These are phyloP conservation scores for Anodontia alba DNA, from an alignment of 2,888 invertebrate genomes.

Conservation along the genomic window DNA sequence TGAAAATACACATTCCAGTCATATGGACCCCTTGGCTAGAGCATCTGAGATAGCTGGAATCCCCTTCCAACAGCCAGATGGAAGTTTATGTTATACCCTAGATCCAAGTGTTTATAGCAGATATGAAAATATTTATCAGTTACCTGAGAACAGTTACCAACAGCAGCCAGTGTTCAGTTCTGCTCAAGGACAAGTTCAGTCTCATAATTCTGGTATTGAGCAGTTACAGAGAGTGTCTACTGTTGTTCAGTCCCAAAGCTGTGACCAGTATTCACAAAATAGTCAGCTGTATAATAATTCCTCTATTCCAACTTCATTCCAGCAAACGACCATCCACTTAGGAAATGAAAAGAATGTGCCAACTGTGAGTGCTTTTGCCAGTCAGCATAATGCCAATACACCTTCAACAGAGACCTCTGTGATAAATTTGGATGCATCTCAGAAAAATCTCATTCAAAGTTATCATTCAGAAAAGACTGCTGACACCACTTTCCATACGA, in stretches of 20 bases:
- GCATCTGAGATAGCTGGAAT: conserved; percentile 10
- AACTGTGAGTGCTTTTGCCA: no score
- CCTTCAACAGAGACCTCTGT: no score
- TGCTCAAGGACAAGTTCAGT: background rate
- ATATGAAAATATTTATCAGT: background rate
- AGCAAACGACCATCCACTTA: background rate
- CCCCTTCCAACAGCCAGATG: background rate
- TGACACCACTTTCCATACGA: no score
- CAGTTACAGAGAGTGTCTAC: background rate
- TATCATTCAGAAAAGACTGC: no score
- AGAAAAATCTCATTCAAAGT: no score
- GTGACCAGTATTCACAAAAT: background rate
- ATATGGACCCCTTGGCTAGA: background rate
- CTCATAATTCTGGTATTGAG: conserved; percentile 3
- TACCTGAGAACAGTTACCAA: background rate
- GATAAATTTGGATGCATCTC: no score
- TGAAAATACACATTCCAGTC: background rate
- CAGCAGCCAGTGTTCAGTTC: background rate
- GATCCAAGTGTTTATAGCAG: background rate
- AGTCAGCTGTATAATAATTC: background rate
- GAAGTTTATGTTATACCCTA: background rate
- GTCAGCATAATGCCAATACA: no score
- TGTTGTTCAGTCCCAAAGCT: background rate
- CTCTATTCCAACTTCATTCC: background rate
- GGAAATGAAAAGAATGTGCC: no score